Evolutionary conservation across 2,888 invertebrate species (phyloP).

Genomic region (Azorinus chamasolen): DNA sequence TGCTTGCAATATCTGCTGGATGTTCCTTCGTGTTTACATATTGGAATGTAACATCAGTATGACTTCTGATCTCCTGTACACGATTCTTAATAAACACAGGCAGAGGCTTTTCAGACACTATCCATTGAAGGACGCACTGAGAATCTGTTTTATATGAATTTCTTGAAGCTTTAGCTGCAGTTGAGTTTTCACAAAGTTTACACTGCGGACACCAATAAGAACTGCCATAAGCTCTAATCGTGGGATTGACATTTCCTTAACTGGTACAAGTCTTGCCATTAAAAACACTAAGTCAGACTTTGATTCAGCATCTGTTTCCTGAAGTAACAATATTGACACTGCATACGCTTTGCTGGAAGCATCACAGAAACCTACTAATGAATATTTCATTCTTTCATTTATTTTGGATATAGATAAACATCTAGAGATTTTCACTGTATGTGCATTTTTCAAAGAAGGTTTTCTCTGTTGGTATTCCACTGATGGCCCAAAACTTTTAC

Average conservation of each 20-base stretch:
- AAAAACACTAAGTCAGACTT: constrained; percentile 14
- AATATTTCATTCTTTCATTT: too few species aligned
- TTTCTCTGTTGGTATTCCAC: too few species aligned
- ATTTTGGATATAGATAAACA: too few species aligned
- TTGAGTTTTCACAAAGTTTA: constrained; percentile 1
- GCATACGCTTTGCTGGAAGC: too few species aligned
- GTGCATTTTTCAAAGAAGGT: too few species aligned
- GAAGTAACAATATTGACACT: neutral
- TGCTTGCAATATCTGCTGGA: neutral
- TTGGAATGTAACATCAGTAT: neutral
- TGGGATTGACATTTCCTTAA: neutral
- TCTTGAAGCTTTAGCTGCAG: neutral
- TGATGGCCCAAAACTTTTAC: too few species aligned
- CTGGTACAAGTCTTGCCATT: constrained; percentile 30
- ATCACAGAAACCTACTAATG: neutral
- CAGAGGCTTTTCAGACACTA: neutral
- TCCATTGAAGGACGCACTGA: neutral
- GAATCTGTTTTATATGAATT: neutral
- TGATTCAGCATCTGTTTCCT: neutral
- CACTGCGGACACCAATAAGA: neutral
- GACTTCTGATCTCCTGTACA: neutral
- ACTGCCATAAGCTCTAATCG: neutral
- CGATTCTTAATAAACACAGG: constrained; percentile 1
- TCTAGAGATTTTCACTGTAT: too few species aligned
- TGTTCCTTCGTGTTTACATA: neutral